Conservation (phyloP, 2,888 invertebrate species). For the Eudemis profundana region DNA sequence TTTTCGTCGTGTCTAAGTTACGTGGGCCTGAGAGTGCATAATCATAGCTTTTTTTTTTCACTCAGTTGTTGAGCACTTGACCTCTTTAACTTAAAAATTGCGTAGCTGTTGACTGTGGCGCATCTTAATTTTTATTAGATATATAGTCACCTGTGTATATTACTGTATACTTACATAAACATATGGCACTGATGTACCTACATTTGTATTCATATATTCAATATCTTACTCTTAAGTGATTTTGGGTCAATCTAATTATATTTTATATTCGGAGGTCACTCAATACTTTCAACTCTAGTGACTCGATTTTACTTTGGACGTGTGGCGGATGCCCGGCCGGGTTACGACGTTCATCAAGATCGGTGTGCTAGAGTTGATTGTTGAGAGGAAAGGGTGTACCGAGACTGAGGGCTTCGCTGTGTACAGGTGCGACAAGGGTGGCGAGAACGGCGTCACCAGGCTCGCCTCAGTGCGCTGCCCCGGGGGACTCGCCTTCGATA, state of each 20-base stretch:
- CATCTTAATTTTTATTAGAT: neutral
- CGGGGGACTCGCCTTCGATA: constrained; percentile 96
- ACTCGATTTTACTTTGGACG: neutral
- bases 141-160: neutral
- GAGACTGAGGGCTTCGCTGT: constrained; percentile 73
- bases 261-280: constrained; percentile 8
- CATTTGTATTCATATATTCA: too few species aligned
- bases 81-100: constrained; percentile 9
- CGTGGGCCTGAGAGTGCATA: neutral
- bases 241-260: too few species aligned
- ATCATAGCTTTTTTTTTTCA: neutral
- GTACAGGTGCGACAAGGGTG: constrained; percentile 96
- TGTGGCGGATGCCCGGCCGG: neutral
- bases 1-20: neutral
- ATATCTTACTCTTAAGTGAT: too few species aligned
- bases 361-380: constrained; percentile 26
- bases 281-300: constrained; percentile 35
- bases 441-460: constrained; percentile 93
- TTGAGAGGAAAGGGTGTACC: constrained; percentile 25
- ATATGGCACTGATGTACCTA: too few species aligned
- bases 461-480: constrained; percentile 96
- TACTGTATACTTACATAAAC: neutral
- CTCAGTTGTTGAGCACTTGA: constrained; percentile 7
- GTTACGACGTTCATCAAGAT: neutral
- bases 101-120: neutral